These are phyloP conservation scores for Cyprinodon variegatus DNA, from an alignment of 2,113 vertebrate genomes.

Conservation along the genomic window DNA sequence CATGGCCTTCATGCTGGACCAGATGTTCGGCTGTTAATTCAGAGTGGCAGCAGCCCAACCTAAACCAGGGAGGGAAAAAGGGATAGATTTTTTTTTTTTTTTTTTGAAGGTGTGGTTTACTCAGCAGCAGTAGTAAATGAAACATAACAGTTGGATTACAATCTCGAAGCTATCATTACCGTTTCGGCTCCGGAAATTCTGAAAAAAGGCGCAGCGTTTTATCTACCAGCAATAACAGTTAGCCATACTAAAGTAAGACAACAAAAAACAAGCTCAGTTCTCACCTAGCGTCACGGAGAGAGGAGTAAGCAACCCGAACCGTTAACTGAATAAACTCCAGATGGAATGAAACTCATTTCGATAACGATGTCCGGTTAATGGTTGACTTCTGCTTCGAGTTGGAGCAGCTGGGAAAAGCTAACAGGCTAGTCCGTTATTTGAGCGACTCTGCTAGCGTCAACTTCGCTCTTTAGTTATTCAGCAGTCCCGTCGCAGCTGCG, in stretches of 20 bases:
- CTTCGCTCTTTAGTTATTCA: constrained; percentile 35
- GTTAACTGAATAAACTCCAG: neutral
- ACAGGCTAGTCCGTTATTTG: constrained; percentile 20
- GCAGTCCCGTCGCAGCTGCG: neutral
- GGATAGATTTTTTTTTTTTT: constrained; percentile 16
- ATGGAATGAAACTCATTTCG: neutral
- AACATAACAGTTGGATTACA: constrained; percentile 26
- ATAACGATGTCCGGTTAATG: neutral
- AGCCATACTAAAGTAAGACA: constrained; percentile 4
- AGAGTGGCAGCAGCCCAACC: constrained; percentile 30
- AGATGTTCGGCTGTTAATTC: constrained; percentile 26
- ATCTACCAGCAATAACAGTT: neutral
- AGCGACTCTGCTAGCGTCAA: constrained; percentile 20
- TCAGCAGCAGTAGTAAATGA: constrained; percentile 11
- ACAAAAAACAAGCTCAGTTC: constrained; percentile 5
- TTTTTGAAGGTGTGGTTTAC: constrained; percentile 55
- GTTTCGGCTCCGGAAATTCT: neutral
- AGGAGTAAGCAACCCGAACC: neutral
- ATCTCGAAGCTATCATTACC: neutral
- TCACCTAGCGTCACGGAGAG: neutral
- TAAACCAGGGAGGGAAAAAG: neutral
- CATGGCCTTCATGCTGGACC: constrained; percentile 70
- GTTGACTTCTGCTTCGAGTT: neutral
- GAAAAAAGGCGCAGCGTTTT: neutral
- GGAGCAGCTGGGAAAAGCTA: constrained; percentile 6